These are phyloP conservation scores for Gymnobelideus leadbeateri DNA, from an alignment of 2,113 vertebrate species.

Conservation along the genomic window DNA sequence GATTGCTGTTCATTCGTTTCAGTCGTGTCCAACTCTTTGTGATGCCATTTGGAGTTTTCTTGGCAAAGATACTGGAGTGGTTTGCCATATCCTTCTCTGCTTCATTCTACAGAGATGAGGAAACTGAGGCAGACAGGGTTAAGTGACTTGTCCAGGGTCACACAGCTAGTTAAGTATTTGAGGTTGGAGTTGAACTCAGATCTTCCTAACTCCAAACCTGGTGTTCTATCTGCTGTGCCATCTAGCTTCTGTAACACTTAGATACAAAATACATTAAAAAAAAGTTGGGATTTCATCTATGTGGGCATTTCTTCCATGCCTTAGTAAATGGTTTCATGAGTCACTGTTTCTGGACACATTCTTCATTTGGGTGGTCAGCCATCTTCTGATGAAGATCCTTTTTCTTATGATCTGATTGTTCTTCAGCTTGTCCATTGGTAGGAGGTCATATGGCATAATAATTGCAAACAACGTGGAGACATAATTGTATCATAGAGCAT, in stretches of 20 bases:
- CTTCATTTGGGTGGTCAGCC: neutral
- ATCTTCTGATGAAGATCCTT: neutral
- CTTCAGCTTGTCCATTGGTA: neutral
- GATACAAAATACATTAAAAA: neutral
- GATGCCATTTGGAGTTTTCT: too few species aligned
- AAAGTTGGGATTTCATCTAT: neutral
- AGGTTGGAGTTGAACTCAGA: neutral
- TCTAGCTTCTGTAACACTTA: neutral
- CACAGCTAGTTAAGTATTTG: neutral
- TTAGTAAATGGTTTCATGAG: neutral
- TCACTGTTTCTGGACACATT: neutral
- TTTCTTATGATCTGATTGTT: neutral
- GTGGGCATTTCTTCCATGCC: neutral
- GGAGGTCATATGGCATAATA: neutral
- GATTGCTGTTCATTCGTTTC: neutral
- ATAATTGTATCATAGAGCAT: slow-evolving; percentile 8
- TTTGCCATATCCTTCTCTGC: neutral
- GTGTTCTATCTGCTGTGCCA: neutral
- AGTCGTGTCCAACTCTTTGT: neutral
- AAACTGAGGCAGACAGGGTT: neutral
- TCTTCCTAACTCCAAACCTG: neutral
- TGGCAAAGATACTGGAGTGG: neutral
- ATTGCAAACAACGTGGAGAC: neutral
- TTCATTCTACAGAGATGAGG: neutral
- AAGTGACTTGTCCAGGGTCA: neutral